Evolutionary conservation across 2,888 invertebrate genomes (phyloP), one percentile per base, ranked within the genome.

Genomic region (Psococerastis gibbosa): DNA sequence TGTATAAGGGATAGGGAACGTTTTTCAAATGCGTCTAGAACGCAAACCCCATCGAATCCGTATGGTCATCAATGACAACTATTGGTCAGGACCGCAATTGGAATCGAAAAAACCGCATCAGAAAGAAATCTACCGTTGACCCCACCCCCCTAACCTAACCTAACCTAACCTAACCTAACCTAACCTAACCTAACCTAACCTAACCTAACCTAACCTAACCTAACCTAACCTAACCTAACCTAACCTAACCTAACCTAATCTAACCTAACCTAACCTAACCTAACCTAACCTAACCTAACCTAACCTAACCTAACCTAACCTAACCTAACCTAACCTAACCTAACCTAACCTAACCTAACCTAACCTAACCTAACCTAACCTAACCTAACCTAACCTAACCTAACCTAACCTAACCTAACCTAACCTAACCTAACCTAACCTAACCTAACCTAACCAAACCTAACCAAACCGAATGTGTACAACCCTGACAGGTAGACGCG

Each of bases 191-290:
- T 41, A 41, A 45, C 41, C 45, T n/a, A n/a, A 42, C 22, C 18
- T 32, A 35, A 35, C 38, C 44, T 27, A 44, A 45, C 46, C 44
- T 46, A 45, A 45, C 46, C 41, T 41, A 46, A 46, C 44, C 46
- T 46, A 45, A 41, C 46, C 46, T 41, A 44, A 44, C 44, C 44
- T 41, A 41, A 44, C 44, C 44, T 44, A 44, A 46, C 44, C 41
- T 45, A 45, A 45, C 44, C 42, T 41, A 45, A 46, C 42, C 44
- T 41, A 34, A 46, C 44, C 46, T 45, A 45, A 46, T 44, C 34
- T 44, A 45, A 34, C 45, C 33, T 43, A 41, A 46, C 22, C 44
- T 35, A 22, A 44, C 41, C 41, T 46, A 46, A 44, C 46, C 44
- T 44, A 27, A 44, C 43, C 38, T 46, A 27, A 44, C 43, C 44